Base-by-base conservation (phyloP, 2,797 vertebrate species). In the Nannoperca obscura region DNA sequence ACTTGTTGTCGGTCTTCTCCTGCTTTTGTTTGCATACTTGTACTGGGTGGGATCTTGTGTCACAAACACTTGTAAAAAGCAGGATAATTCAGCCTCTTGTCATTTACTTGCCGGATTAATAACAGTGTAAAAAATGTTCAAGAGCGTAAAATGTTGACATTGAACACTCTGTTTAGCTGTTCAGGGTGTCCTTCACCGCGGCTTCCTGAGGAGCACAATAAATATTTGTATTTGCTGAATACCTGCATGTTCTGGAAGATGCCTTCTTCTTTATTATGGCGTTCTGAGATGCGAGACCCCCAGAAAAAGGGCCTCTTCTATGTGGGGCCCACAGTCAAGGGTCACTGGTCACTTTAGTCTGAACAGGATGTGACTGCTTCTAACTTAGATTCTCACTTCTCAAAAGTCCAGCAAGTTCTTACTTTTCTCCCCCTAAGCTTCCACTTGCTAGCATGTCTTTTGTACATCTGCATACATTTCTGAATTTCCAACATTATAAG, bases 211-310 rank as follows among this genome's bases (percentile, higher is more conserved):
- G 20, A 78, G 72, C 68, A 87, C 80, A 81, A 86, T 91, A 90
- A 91, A 93, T 91, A 91, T 91, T 93, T 91, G 86, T 83, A 20
- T 78, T 83, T 62, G 24, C 69, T 62, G 75, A 89, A 91, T 89
- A 85, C 90, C 88, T 91, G 87, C 67, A n/a, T 57, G 74, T 69
- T 71, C 42, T 42, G 24, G 61, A 47, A 55, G 55, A 73, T 13
- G 54, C 34, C 17, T 64, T 49, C 32, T 10, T 58, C 68, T 76
- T 44, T 52, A 50, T 42, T 54, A 59, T 27, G 40, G 59, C 55
- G 44, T 13, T 54, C 42, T 34, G 71, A 66, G 62, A 54, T 22
- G n/a, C 1, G 19, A 58, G 72, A 71, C 47, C 65, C 63, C n/a
- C n/a, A 82, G 66, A 76, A 27, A 64, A 12, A 19, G 71, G 67